A percentile compares a stretch with the other conserved stretches of the same genome.
phyloP scores from a whole-genome alignment of 2,888 invertebrate species.

The Callyntrura guangdongensis region DNA sequence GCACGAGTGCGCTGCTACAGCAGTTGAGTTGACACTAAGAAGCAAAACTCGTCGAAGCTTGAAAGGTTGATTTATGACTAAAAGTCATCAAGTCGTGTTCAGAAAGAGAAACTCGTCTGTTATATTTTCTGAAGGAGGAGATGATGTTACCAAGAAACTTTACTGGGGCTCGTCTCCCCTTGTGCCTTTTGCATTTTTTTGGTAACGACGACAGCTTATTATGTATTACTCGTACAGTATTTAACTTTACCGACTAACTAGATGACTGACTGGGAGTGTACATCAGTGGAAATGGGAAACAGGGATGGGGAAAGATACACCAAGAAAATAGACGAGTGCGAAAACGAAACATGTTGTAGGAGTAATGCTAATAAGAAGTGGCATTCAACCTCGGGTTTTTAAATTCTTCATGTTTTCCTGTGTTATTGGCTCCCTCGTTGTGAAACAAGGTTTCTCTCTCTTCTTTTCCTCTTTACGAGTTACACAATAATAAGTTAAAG shows the following conservation, averaged over 20 bases:
- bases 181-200: background rate
- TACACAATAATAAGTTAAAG: conserved; percentile 4
- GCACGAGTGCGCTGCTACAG: conserved; percentile 38
- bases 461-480: background rate
- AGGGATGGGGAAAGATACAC: background rate
- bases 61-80: conserved; percentile 79
- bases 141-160: background rate
- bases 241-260: conserved; percentile 10
- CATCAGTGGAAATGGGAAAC: background rate
- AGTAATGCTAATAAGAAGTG: conserved; percentile 21
- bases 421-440: background rate
- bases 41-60: conserved; percentile 75
- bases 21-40: conserved; percentile 71
- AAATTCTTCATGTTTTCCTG: conserved; percentile 20
- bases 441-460: background rate
- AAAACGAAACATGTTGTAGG: background rate
- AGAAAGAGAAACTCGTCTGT: conserved; percentile 52
- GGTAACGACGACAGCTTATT: background rate
- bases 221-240: background rate
- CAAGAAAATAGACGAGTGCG: background rate
- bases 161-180: background rate
- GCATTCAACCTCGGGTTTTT: conserved; percentile 27
- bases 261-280: background rate
- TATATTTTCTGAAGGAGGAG: conserved; percentile 23
- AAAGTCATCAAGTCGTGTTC: conserved; percentile 77